Percentiles rank a stretch among this genome's conserved stretches.
These are phyloP conservation scores for Trichogramma pretiosum DNA, from an alignment of 1,140 invertebrate species.

Conservation along the genomic window DNA sequence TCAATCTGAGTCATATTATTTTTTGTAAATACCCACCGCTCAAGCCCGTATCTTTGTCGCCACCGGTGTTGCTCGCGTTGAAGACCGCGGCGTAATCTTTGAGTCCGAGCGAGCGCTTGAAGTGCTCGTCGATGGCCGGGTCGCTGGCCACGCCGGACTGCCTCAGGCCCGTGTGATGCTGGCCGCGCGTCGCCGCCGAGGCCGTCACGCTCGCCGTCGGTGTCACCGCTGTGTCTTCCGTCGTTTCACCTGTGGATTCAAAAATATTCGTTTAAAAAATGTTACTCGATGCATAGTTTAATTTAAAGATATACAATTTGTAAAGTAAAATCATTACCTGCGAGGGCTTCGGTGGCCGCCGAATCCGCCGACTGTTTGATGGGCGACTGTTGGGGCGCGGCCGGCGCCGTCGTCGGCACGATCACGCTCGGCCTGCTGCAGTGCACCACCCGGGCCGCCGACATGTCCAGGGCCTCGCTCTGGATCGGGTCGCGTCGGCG, in stretches of 20 bases:
- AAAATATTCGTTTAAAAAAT: too few relatives aligned
- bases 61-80: constrained; percentile 45
- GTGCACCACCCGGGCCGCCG: constrained; percentile 29
- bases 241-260: constrained; percentile 36
- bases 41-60: constrained; percentile 39
- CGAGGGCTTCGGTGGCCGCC: too few relatives aligned
- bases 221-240: constrained; percentile 38
- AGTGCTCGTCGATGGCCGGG: constrained; percentile 92
- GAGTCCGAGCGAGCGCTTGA: constrained; percentile 76
- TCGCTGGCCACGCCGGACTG: constrained; percentile 51
- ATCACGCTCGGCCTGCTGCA: constrained; percentile 42
- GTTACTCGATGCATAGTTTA: too few relatives aligned
- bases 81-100: constrained; percentile 78
- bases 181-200: constrained; percentile 33
- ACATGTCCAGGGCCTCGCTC: constrained; percentile 43
- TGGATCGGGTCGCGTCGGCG: constrained; percentile 44
- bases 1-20: too few relatives aligned
- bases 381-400: constrained; percentile 22
- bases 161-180: constrained; percentile 36
- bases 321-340: constrained; percentile 26
- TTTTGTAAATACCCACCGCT: constrained; percentile 32
- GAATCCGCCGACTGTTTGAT: too few relatives aligned
- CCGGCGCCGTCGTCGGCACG: constrained; percentile 35
- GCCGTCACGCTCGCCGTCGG: constrained; percentile 35
- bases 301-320: too few relatives aligned